These are phyloP conservation scores for Ctenicera cuprea DNA, from an alignment of 2,888 invertebrate genomes.

Conservation along the genomic window DNA sequence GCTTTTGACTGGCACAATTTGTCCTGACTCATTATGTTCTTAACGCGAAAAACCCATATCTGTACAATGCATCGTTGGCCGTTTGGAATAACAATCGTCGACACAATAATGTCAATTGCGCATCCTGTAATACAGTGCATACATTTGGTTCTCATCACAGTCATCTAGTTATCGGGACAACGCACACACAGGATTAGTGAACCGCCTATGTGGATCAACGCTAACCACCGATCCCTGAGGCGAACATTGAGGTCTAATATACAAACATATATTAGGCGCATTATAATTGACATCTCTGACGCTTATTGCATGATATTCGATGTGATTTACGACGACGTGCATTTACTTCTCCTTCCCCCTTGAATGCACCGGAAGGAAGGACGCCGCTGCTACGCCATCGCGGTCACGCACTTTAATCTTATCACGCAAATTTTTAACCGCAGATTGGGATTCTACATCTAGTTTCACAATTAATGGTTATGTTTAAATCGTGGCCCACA, in stretches of 20 bases:
- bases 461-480: slow-evolving; percentile 13
- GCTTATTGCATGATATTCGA: slow-evolving; percentile 44
- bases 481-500: not conserved
- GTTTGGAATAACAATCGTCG: slow-evolving; percentile 26
- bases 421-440: slow-evolving; percentile 51
- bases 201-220: slow-evolving; percentile 3
- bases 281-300: slow-evolving; percentile 44
- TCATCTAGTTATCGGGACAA: slow-evolving; percentile 29
- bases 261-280: slow-evolving; percentile 36
- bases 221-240: slow-evolving; percentile 25
- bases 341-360: slow-evolving; percentile 45
- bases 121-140: slow-evolving; percentile 15
- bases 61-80: slow-evolving; percentile 17
- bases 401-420: slow-evolving; percentile 53
- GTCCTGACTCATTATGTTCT: slow-evolving; percentile 34
- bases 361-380: slow-evolving; percentile 54
- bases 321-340: slow-evolving; percentile 49
- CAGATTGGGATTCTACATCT: slow-evolving; percentile 41
- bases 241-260: slow-evolving; percentile 18
- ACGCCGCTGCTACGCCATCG: slow-evolving; percentile 45
- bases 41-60: slow-evolving; percentile 30
- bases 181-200: slow-evolving; percentile 35
- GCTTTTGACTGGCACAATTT: slow-evolving; percentile 21
- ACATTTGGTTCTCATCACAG: slow-evolving; percentile 26
- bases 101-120: slow-evolving; percentile 37